Evolutionary conservation across 1,140 invertebrate genomes (phyloP), one percentile per base, ranked within the genome.

Genomic region (Latrodectus geometricus): DNA sequence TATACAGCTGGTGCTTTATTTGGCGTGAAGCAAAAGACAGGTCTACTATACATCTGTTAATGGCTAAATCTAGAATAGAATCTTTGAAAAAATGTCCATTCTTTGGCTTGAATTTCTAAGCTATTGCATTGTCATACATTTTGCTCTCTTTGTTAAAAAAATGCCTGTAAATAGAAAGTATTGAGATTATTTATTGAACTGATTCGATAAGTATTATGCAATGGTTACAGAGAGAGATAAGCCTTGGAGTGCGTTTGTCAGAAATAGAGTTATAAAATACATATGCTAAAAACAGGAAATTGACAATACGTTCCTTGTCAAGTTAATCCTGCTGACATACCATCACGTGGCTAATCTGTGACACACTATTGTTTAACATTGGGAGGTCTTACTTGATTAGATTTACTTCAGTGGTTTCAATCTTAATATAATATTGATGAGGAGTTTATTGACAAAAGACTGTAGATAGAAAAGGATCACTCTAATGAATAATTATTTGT

Each of bases 1-100:
- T 76, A 76, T 54, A 15, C 74, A 76, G 74, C 74, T 8, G 54
- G 9, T 52, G 74, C 54, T 54, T 76, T 54, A 17, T 76, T 17
- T 7, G 74, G 54, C 54, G 74, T 76, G 12, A 76, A 20, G 9
- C 74, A n/a, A 23, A 52, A 12, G 11, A 54, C 17, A 5, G 20
- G 17, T 20, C 20, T 20, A 12, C 49, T 9, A n/a, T 76, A 9
- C 74, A 76, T 11, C 20, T 76, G 74, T 56, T 76, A n/a, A 20
- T n/a, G 9, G 49, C 8, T 11, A 76, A 76, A n/a, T n/a, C n/a
- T n/a, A 76, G 74, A 23, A 61, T 76, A 76, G 15, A 48, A 11
- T 49, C 74, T 21, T 23, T 76, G 14, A 76, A 76, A 23, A 12
- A 12, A 76, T 76, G 8, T 11, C 74, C 12, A 76, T 76, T 54